A percentile compares a stretch with the other conserved stretches of the same genome.
Conservation (phyloP, 2,797 vertebrate species). For the Champsocephalus esox region DNA sequence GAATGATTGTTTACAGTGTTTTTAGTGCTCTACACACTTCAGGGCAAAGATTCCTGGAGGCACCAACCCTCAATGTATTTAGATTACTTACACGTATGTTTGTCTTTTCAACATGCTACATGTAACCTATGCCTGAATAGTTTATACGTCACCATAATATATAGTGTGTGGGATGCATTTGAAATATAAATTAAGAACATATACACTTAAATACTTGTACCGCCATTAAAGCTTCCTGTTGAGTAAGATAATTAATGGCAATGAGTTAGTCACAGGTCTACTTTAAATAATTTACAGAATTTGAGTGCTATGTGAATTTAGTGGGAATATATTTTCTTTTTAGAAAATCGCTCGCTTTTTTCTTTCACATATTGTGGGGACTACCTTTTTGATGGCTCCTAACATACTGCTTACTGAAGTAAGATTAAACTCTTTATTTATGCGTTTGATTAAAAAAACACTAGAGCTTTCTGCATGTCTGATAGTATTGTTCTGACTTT, state of each 20-base stretch:
- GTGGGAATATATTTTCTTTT: neutral
- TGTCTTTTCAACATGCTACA: constrained; percentile 7
- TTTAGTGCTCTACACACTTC: neutral
- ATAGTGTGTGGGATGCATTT: neutral
- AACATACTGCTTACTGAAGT: neutral
- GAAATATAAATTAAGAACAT: neutral
- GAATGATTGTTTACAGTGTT: neutral
- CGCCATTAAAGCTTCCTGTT: neutral
- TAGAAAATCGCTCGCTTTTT: neutral
- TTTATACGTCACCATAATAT: neutral
- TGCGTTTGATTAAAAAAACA: neutral
- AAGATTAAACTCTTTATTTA: neutral
- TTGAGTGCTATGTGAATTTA: too few species aligned
- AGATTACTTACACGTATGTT: constrained; percentile 15
- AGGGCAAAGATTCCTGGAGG: neutral
- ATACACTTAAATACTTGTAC: neutral
- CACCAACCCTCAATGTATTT: constrained; percentile 19
- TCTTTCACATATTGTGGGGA: neutral
- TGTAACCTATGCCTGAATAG: constrained; percentile 1
- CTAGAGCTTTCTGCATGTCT: neutral
- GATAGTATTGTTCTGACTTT: neutral
- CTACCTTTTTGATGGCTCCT: neutral
- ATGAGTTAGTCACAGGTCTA: too few species aligned
- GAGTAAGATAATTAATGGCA: neutral
- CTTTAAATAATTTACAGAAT: too few species aligned